phyloP scores from a whole-genome alignment of 2,113 vertebrate species.

The Aegotheles bennettii region DNA sequence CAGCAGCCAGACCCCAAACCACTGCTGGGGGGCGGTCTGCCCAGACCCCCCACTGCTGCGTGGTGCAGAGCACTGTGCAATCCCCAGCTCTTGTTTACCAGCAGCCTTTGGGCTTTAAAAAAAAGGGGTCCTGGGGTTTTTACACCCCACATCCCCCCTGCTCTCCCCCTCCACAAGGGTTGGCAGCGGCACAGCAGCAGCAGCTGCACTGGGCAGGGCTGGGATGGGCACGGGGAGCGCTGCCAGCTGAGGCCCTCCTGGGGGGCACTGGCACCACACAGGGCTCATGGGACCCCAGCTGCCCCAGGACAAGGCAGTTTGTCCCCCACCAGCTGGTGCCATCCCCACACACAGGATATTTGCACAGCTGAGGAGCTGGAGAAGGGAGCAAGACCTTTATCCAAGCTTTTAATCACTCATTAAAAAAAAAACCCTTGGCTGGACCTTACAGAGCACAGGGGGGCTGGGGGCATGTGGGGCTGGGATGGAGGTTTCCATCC shows the following conservation, averaged over 20 bases:
- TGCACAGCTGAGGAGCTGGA: background rate
- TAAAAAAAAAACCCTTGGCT: background rate
- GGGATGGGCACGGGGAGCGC: background rate
- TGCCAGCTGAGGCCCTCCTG: background rate
- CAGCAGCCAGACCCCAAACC: accelerated
- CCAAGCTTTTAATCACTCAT: background rate
- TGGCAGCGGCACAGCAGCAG: background rate
- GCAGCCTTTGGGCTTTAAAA: background rate
- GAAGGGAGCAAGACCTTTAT: background rate
- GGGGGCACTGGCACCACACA: accelerated
- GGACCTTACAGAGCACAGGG: background rate
- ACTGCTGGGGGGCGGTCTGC: background rate
- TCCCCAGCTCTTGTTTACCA: accelerated
- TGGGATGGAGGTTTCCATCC: no score
- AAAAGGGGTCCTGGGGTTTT: background rate
- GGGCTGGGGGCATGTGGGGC: no score
- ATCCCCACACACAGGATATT: accelerated
- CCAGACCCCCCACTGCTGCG: accelerated
- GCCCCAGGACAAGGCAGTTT: accelerated
- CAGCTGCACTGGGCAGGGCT: background rate
- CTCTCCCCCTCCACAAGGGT: accelerated
- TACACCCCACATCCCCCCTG: accelerated
- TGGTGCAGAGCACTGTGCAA: accelerated
- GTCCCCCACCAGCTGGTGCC: background rate
- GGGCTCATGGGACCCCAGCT: background rate